Conservation (phyloP, 2,797 vertebrate species). For the Psittacula derbiana region DNA sequence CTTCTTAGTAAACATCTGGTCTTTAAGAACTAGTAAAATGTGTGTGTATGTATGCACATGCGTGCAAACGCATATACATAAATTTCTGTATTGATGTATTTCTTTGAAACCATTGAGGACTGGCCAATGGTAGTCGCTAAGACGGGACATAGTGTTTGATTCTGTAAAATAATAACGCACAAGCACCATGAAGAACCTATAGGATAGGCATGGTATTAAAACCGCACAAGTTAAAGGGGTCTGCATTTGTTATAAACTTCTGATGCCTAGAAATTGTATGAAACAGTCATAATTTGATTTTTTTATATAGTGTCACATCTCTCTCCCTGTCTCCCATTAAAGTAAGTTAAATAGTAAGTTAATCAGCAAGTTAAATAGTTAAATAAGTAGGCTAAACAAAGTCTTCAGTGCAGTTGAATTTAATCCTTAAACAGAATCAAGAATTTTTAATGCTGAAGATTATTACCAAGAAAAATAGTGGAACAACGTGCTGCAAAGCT, state of each 20-base stretch:
- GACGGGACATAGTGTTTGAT: neutral
- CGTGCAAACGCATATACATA: accelerated
- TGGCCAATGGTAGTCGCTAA: neutral
- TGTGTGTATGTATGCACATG: accelerated
- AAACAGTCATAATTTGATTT: neutral
- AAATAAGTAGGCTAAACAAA: neutral
- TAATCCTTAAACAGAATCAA: neutral
- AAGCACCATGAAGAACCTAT: neutral
- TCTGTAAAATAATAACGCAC: neutral
- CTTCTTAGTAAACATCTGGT: neutral
- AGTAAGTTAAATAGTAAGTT: neutral
- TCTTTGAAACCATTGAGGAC: neutral
- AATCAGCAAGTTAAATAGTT: neutral
- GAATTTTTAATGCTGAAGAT: neutral
- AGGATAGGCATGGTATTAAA: neutral
- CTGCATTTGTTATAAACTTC: neutral
- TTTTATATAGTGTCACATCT: neutral
- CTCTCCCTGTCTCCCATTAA: neutral
- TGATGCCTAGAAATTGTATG: neutral
- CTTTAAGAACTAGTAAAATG: neutral
- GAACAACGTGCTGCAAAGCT: neutral
- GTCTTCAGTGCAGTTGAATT: neutral
- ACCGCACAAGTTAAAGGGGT: neutral
- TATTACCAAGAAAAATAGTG: neutral
- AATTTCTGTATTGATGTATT: neutral